phyloP scores from a whole-genome alignment of 2,113 vertebrate genomes.

The Myanophis thanlyinensis region DNA sequence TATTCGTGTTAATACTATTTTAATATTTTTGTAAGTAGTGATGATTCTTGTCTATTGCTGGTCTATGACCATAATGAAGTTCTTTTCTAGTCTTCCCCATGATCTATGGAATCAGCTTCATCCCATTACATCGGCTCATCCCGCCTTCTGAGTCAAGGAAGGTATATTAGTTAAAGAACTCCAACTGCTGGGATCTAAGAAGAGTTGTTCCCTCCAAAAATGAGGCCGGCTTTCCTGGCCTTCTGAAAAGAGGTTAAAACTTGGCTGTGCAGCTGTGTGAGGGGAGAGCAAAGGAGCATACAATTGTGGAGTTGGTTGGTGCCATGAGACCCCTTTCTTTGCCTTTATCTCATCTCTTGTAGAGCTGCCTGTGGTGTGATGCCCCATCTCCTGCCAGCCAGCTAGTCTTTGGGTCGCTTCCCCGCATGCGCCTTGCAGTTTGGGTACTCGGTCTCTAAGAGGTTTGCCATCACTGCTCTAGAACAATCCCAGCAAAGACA shows the following conservation, averaged over 20 bases:
- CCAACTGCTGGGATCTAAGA: neutral
- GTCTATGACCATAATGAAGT: no score
- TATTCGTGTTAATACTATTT: no score
- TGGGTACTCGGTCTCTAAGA: no score
- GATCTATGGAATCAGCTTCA: neutral
- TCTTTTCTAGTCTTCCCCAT: no score
- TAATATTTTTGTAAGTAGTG: no score
- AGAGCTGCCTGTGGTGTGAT: no score
- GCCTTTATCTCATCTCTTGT: no score
- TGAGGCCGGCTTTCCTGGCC: neutral
- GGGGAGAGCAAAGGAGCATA: neutral
- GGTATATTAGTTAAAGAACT: neutral
- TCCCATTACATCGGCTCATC: neutral
- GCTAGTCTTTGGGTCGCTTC: no score
- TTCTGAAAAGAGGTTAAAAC: neutral
- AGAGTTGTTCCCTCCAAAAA: neutral
- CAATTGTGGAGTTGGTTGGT: neutral
- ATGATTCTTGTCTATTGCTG: no score
- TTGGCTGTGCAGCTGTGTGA: neutral
- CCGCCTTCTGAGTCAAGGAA: neutral
- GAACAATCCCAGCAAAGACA: neutral
- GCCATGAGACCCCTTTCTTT: neutral
- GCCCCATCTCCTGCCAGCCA: no score
- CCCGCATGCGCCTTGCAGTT: no score
- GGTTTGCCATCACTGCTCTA: neutral